phyloP scores from a whole-genome alignment of 2,113 vertebrate species.

The Chaetorhynchus papuensis region DNA sequence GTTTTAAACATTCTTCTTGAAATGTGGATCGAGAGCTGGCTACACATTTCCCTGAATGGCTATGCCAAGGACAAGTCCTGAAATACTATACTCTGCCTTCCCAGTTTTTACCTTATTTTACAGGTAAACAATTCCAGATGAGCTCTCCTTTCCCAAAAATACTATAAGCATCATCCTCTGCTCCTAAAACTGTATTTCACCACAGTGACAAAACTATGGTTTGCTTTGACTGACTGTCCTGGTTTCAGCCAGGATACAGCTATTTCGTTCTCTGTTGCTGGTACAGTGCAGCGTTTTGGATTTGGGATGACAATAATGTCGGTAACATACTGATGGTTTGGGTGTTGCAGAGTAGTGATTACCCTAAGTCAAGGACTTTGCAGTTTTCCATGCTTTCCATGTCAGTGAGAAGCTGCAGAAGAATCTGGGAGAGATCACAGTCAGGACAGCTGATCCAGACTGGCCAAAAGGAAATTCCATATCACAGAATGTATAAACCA shows the following conservation, averaged over 20 bases:
- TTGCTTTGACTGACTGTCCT: not conserved
- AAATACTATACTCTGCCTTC: not conserved
- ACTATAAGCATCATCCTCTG: not conserved
- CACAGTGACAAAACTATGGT: not conserved
- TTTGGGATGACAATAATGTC: not conserved
- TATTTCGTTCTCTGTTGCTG: not conserved
- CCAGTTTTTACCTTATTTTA: not conserved
- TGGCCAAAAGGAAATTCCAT: not conserved
- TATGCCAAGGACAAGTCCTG: not conserved
- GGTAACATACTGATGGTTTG: not conserved
- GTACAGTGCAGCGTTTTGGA: not conserved
- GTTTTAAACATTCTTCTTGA: not conserved
- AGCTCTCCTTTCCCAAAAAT: not conserved
- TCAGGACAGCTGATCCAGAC: not conserved
- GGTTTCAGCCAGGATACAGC: not conserved
- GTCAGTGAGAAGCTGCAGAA: not conserved
- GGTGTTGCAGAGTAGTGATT: not conserved
- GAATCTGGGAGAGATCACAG: not conserved
- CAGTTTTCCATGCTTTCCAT: not conserved
- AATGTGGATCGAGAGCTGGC: not conserved
- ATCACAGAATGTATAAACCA: not conserved
- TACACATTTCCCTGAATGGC: not conserved
- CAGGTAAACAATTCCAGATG: not conserved
- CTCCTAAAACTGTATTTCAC: not conserved
- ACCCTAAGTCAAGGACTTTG: not conserved